phyloP scores from a whole-genome alignment of 1,140 invertebrate species.

The Bombyx mori region DNA sequence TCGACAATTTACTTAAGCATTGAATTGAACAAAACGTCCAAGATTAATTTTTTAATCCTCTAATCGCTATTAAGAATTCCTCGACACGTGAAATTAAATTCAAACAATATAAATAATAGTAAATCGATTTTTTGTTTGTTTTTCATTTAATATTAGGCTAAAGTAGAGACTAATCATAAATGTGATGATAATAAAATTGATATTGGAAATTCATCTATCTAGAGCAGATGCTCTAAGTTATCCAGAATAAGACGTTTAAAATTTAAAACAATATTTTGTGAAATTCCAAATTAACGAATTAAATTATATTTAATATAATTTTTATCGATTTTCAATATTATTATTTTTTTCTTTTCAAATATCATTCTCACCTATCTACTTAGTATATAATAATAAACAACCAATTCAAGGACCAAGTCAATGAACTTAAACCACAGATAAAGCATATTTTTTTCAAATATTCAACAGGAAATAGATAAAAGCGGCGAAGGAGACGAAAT shows the following conservation, averaged over 20 bases:
- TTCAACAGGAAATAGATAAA: constrained; percentile 62
- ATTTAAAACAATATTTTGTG: not conserved
- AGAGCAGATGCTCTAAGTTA: not conserved
- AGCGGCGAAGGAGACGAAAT: constrained; percentile 58
- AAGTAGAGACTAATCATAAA: too few relatives aligned
- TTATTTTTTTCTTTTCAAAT: too few relatives aligned
- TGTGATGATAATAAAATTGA: too few relatives aligned
- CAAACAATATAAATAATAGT: too few relatives aligned
- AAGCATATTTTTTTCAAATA: constrained; percentile 16
- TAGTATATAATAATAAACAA: not conserved
- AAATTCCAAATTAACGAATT: not conserved
- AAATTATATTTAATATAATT: not conserved
- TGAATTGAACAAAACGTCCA: too few relatives aligned
- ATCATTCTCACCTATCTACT: too few relatives aligned
- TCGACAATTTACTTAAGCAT: too few relatives aligned
- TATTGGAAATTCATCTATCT: not conserved
- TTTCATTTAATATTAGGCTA: too few relatives aligned
- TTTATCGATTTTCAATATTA: not conserved
- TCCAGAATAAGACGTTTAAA: not conserved
- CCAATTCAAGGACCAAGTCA: not conserved
- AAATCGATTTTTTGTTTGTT: too few relatives aligned
- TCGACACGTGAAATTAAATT: too few relatives aligned
- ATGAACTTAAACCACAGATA: constrained; percentile 7
- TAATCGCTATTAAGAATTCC: too few relatives aligned
- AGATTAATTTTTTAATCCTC: too few relatives aligned